A percentile compares a stretch with the other conserved stretches of the same genome.
phyloP scores from a whole-genome alignment of 2,113 vertebrate species.

The Hystrix cristata region DNA sequence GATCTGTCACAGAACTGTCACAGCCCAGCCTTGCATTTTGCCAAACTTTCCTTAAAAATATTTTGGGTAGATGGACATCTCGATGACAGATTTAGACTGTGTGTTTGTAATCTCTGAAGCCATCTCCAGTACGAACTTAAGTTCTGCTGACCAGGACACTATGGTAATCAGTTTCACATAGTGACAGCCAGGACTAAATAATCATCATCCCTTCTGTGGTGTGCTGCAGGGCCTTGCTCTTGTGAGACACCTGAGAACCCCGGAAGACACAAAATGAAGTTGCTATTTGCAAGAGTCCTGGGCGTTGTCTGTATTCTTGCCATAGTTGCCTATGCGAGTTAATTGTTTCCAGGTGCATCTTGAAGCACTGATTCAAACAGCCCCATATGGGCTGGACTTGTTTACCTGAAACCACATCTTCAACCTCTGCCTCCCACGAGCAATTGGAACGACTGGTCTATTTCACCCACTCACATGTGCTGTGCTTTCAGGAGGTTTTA shows the following conservation, averaged over 20 bases:
- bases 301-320: neutral
- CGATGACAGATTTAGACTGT: neutral
- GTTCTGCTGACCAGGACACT: neutral
- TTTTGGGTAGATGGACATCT: conserved; percentile 39
- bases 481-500: neutral
- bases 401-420: neutral
- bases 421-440: neutral
- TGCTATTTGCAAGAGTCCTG: neutral
- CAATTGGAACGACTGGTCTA: neutral
- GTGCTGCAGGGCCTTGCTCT: neutral
- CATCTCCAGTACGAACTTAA: neutral
- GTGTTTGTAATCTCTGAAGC: neutral
- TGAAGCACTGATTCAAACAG: conserved; percentile 55
- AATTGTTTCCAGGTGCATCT: conserved; percentile 66
- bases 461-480: neutral
- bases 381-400: conserved; percentile 12
- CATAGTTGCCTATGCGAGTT: neutral
- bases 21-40: conserved; percentile 46
- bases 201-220: neutral
- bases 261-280: neutral
- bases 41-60: conserved; percentile 60
- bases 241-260: neutral
- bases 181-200: neutral
- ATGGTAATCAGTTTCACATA: neutral
- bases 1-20: conserved; percentile 71